phyloP scores from a whole-genome alignment of 2,888 invertebrate species.

The Synanthedon tipuliformis region DNA sequence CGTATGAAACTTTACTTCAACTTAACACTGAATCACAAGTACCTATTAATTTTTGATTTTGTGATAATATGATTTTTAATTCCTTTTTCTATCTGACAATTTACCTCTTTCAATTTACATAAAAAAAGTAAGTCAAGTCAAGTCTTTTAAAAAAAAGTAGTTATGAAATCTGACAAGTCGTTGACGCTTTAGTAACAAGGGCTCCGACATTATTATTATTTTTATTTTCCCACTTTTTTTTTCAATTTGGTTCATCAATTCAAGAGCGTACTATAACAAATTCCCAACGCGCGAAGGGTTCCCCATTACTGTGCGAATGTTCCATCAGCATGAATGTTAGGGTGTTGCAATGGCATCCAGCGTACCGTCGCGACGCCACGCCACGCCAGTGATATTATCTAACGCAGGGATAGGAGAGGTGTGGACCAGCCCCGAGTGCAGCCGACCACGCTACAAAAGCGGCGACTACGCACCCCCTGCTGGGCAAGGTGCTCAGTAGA shows the following conservation, averaged over 20 bases:
- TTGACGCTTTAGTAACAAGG: background rate
- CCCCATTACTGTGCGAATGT: too few relatives aligned
- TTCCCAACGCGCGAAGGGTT: background rate
- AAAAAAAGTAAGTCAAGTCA: too few relatives aligned
- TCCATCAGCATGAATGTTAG: background rate
- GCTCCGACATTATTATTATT: background rate
- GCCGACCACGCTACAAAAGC: constrained; percentile 72
- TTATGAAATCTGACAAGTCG: too few relatives aligned
- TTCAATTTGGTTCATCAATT: background rate
- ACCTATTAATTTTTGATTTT: too few relatives aligned
- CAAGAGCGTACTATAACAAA: background rate
- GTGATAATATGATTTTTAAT: too few relatives aligned
- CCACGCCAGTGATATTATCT: constrained; percentile 61
- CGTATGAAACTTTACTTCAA: too few relatives aligned
- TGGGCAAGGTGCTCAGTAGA: constrained; percentile 82
- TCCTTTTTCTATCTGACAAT: too few relatives aligned
- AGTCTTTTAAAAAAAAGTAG: too few relatives aligned
- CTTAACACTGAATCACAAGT: too few relatives aligned
- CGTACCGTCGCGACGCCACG: constrained; percentile 9
- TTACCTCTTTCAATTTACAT: too few relatives aligned
- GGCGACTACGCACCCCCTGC: constrained; percentile 83
- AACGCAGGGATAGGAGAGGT: constrained; percentile 69
- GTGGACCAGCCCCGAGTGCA: constrained; percentile 53
- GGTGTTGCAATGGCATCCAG: background rate
- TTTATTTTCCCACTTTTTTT: background rate